These are phyloP conservation scores for Stomorhina lunata DNA, from an alignment of 2,888 invertebrate species.

Conservation along the genomic window DNA sequence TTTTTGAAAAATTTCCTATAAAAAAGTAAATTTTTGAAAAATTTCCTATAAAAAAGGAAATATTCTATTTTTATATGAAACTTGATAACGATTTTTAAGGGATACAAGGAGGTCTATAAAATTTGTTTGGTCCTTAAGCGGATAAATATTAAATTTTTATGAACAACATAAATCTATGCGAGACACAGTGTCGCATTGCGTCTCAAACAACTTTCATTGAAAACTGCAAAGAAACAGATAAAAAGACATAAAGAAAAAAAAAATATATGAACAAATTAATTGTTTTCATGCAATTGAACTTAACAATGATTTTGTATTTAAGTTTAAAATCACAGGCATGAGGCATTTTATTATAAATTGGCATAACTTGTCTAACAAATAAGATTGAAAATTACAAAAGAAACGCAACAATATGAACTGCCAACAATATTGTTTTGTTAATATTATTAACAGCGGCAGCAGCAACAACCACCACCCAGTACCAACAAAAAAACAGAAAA, in stretches of 20 bases:
- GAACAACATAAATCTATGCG: constrained; percentile 51
- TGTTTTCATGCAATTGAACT: constrained; percentile 56
- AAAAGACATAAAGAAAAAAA: background rate
- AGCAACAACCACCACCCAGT: constrained; percentile 40
- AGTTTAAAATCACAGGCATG: constrained; percentile 27
- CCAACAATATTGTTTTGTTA: constrained; percentile 10
- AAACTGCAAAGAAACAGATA: background rate
- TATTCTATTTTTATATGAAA: no score
- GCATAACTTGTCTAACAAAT: constrained; percentile 19
- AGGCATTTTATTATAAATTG: constrained; percentile 33
- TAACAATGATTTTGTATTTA: constrained; percentile 10
- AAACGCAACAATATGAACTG: background rate
- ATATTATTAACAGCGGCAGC: constrained; percentile 24
- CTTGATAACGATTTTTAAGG: no score
- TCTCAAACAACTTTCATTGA: constrained; percentile 63
- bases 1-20: no score
- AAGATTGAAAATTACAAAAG: background rate
- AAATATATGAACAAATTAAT: constrained; percentile 29
- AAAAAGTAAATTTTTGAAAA: no score
- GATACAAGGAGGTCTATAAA: no score
- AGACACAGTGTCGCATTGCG: constrained; percentile 58
- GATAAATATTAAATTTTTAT: no score
- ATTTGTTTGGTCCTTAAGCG: no score
- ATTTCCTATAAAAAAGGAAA: no score
- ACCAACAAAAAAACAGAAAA: constrained; percentile 2